Evolutionary conservation across 1,140 invertebrate genomes (phyloP), one percentile per base, ranked within the genome.

Genomic region (Hyles vespertilio): DNA sequence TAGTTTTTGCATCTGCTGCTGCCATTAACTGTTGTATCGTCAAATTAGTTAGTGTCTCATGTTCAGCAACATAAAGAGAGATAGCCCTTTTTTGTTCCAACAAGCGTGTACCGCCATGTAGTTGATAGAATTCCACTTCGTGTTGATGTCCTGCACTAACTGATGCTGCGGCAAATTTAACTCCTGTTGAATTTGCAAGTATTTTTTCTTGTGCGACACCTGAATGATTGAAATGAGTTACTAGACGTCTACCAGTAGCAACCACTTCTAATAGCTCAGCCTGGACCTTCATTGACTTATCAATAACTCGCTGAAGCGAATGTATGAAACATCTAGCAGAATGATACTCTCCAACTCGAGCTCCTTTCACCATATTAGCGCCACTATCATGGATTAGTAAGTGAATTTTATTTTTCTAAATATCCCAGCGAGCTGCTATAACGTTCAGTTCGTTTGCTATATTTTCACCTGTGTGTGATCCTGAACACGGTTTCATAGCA

Each of bases 301-400:
- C 8, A 40, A 40, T 40, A 8, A 40, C 36, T 8, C 36, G 36
- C 36, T 40, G 36, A 8, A 40, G 36, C 4, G 36, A 40, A 8
- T 40, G 36, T 57, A 77, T 72, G 63, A 77, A 77, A 49, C 71
- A 77, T 44, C 65, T 53, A 46, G 36, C 71, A 54, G 69, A 71
- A 73, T 76, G 66, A 40, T 70, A 72, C 45, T 54, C 57, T 22
- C 60, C 66, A 7, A 56, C 50, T 55, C 53, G 62, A n/a, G 60
- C 62, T 56, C 67, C 63, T 65, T 77, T 77, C 47, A 74, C 55
- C 72, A 75, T 72, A 66, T 75, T 72, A 65, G 67, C 51, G 1
- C 69, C 67, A 69, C 65, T 74, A 64, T 74, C 63, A 47, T 69
- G 67, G 3, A n/a, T n/a, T n/a, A n/a, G n/a, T n/a, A 74, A 55